Conservation (phyloP, 2,113 vertebrate species). For the Corythoichthys haematopterus region DNA sequence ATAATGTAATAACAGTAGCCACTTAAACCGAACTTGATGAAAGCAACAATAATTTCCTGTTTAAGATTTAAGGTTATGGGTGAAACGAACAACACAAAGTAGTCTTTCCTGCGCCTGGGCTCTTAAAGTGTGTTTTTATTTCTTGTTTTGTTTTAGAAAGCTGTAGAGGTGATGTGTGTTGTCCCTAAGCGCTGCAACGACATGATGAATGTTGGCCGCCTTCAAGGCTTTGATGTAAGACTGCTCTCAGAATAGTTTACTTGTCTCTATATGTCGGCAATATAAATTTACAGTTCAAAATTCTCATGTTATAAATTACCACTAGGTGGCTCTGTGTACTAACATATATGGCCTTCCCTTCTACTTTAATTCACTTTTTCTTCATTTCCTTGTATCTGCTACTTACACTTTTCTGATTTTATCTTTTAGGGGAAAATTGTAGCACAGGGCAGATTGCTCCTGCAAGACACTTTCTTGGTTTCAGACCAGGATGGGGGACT, state of each 20-base stretch:
- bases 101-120: not conserved
- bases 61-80: not conserved
- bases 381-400: not conserved
- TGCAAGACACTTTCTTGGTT: conserved; percentile 95
- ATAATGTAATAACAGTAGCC: not conserved
- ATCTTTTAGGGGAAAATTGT: conserved; percentile 90
- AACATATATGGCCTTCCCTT: not conserved
- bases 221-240: conserved; percentile 97
- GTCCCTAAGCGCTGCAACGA: conserved; percentile 98
- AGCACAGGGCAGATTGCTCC: conserved; percentile 91
- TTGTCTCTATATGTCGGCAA: conserved; percentile 5
- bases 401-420: not conserved
- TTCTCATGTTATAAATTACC: not conserved
- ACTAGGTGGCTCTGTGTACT: conserved; percentile 40
- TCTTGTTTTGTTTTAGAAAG: conserved; percentile 74
- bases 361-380: conserved; percentile 1
- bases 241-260: not conserved
- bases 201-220: conserved; percentile 98
- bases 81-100: no score
- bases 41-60: not conserved
- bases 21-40: not conserved
- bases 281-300: not conserved
- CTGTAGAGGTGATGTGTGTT: conserved; percentile 97
- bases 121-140: conserved; percentile 6
- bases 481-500: conserved; percentile 89